Conservation (phyloP, 2,888 invertebrate species). For the Chrysodeixis includens region DNA sequence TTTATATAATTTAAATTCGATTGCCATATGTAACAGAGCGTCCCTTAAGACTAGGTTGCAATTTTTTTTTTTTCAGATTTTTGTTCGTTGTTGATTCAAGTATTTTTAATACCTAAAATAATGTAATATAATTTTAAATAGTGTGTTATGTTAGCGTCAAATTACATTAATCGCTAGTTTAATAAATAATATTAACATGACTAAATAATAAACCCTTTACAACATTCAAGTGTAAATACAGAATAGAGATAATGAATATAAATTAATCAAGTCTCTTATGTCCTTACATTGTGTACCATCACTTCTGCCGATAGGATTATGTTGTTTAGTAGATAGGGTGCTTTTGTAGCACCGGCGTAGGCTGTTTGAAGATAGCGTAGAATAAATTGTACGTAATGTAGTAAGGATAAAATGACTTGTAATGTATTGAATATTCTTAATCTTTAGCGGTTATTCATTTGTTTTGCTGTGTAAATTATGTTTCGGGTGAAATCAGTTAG, state of each 20-base stretch:
- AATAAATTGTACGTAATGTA: not conserved
- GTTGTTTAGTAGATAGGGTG: not conserved
- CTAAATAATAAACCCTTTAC: not conserved
- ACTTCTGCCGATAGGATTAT: constrained; percentile 2
- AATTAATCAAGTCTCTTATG: not conserved
- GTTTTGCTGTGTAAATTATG: too few species aligned
- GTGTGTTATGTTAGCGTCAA: too few species aligned
- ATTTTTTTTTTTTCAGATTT: too few species aligned
- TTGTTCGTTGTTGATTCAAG: too few species aligned
- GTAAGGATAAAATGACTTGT: not conserved
- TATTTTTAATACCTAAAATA: too few species aligned
- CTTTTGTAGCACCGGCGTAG: constrained; percentile 1
- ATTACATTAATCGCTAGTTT: too few species aligned
- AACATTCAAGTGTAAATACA: too few species aligned
- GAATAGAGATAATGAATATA: not conserved
- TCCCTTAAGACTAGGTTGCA: too few species aligned
- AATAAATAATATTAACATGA: not conserved
- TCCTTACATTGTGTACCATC: constrained; percentile 1
- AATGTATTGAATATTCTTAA: not conserved
- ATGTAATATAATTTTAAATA: too few species aligned
- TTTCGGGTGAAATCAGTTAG: too few species aligned
- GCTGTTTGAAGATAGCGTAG: not conserved
- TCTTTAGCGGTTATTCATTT: not conserved
- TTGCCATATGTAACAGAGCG: too few species aligned
- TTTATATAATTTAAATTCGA: too few species aligned